These are phyloP conservation scores for Sarcophaga rosellei DNA, from an alignment of 2,888 invertebrate species.

Conservation along the genomic window DNA sequence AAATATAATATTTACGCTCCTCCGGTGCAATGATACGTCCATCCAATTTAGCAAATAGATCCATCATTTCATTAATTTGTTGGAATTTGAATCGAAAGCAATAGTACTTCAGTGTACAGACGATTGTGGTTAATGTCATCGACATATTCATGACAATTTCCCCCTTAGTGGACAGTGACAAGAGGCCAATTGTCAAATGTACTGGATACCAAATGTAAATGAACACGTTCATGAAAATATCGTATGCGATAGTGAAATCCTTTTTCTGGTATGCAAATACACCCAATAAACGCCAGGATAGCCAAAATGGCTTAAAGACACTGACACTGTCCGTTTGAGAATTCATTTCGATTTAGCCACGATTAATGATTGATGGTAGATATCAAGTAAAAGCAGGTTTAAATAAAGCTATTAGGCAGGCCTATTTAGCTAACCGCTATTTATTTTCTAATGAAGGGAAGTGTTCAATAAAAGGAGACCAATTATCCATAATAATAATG, in stretches of 20 bases:
- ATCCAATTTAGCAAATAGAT: conserved; percentile 58
- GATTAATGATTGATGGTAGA: neutral
- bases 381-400: neutral
- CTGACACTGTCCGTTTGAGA: conserved; percentile 51
- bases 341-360: neutral
- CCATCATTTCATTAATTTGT: conserved; percentile 52
- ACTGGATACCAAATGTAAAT: conserved; percentile 63
- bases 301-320: conserved; percentile 52
- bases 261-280: conserved; percentile 43
- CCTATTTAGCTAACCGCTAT: neutral
- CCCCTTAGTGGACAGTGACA: conserved; percentile 39
- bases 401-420: neutral
- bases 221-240: conserved; percentile 49
- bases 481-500: neutral
- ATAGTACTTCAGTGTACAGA: conserved; percentile 63
- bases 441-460: neutral
- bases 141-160: conserved; percentile 67
- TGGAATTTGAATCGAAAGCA: conserved; percentile 61
- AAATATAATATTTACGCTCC: conserved; percentile 61
- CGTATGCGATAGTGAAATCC: conserved; percentile 27
- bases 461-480: neutral
- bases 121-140: conserved; percentile 61
- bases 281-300: conserved; percentile 63
- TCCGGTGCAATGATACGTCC: conserved; percentile 42
- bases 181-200: conserved; percentile 62